Base-by-base conservation (phyloP, 2,113 vertebrate genomes). In the Lophius piscatorius region DNA sequence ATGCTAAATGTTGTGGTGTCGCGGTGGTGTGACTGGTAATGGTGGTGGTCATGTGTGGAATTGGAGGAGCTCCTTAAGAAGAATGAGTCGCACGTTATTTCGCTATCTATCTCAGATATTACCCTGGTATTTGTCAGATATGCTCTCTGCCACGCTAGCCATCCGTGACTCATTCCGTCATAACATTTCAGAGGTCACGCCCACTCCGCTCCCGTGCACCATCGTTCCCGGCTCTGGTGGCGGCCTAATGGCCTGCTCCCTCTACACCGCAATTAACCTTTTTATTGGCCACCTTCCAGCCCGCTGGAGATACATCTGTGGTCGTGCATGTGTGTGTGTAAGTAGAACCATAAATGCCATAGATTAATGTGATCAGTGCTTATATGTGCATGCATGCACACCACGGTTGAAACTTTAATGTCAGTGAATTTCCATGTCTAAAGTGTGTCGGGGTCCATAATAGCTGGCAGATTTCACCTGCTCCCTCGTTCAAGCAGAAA, bases 241-340 rank as follows among this genome's bases (percentile, higher is more conserved):
- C 67, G 59, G 70, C 64, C 76, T 82, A 86, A 87, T 84, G 79
- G 83, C 74, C 78, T 82, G 80, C 63, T 76, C 81, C 52, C 74
- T 76, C 83, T 63, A 80, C 46, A 48, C 78, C 22, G 73, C 83
- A 86, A 89, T 90, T 91, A 90, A 91, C 89, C 85, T 87, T 85
- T 89, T 87, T 76, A 90, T 85, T 84, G 77, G 80, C 82, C 83
- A 78, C 78, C 78, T 85, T 83, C 83, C 84, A 74, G 71, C 64
- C 55, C 55, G 80, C 81, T 75, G 65, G 57, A 72, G 81, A 85
- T 72, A 59, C 65, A 78, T 75, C 63, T 50, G 21, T 9, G 41
- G 1, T 2, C 29, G 52, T 5, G 48, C 1, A 4, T 38, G 48
- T 12, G 20, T 46, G 60, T 56, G 41, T 14, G 67, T 13, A 26